These are phyloP conservation scores for Perodicticus potto DNA, from an alignment of 2,797 vertebrate genomes.

Conservation along the genomic window DNA sequence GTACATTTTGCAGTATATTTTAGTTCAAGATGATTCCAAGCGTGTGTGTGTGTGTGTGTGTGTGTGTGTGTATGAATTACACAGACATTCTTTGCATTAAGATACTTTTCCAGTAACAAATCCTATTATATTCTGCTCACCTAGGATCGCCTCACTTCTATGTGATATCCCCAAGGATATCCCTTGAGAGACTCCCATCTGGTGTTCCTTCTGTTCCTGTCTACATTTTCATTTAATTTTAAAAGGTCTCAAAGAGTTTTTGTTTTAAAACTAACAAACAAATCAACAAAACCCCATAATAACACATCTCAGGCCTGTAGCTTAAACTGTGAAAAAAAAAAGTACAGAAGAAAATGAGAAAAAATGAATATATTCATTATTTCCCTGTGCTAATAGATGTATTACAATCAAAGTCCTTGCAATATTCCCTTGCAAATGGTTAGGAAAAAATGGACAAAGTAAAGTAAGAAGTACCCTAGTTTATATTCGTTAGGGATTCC, in stretches of 20 bases:
- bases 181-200: conserved; percentile 7
- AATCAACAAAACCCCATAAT: neutral
- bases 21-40: neutral
- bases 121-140: neutral
- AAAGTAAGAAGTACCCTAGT: conserved; percentile 57
- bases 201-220: conserved; percentile 4
- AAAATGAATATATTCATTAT: neutral
- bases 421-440: neutral
- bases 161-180: neutral
- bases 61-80: neutral
- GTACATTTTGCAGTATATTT: neutral
- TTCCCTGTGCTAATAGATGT: conserved; percentile 10
- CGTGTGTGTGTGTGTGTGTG: neutral
- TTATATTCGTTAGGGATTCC: conserved; percentile 63
- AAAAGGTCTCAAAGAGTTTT: conserved; percentile 51
- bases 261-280: conserved; percentile 34
- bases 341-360: neutral
- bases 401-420: conserved; percentile 36
- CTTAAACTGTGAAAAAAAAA: neutral
- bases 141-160: neutral
- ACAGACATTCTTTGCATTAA: neutral
- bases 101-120: neutral
- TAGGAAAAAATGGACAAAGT: conserved; percentile 5
- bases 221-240: conserved; percentile 55
- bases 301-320: neutral